phyloP scores from a whole-genome alignment of 2,888 invertebrate genomes.

The Petrolisthes manimaculis region DNA sequence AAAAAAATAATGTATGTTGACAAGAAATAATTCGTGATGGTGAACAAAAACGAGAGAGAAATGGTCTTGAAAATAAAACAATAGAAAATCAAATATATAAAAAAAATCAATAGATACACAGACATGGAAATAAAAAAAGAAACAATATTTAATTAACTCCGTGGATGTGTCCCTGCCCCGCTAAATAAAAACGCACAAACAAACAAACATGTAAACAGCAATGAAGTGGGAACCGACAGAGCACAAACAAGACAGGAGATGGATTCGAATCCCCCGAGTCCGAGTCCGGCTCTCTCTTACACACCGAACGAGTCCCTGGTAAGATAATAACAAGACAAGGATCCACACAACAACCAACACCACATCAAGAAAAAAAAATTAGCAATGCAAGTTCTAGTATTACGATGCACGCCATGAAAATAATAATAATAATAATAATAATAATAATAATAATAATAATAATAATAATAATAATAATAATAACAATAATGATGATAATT shows the following conservation, averaged over 20 bases:
- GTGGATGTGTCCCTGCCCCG: no score
- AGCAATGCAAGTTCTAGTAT: neutral
- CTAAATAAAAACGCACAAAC: no score
- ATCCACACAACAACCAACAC: neutral
- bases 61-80: no score
- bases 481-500: no score
- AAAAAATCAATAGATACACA: no score
- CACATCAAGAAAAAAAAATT: neutral
- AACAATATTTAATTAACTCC: no score
- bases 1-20: no score
- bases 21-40: no score
- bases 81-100: no score
- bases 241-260: neutral
- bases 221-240: neutral
- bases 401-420: neutral
- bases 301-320: no score
- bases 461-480: neutral
- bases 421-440: neutral
- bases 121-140: no score
- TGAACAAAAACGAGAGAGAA: no score
- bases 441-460: neutral
- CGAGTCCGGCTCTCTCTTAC: neutral
- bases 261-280: neutral
- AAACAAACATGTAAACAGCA: neutral
- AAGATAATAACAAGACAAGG: neutral